A percentile compares a stretch with the other conserved stretches of the same genome.
These are phyloP conservation scores for Corella eumyota DNA, from an alignment of 23 tunicate species.

Conservation along the genomic window DNA sequence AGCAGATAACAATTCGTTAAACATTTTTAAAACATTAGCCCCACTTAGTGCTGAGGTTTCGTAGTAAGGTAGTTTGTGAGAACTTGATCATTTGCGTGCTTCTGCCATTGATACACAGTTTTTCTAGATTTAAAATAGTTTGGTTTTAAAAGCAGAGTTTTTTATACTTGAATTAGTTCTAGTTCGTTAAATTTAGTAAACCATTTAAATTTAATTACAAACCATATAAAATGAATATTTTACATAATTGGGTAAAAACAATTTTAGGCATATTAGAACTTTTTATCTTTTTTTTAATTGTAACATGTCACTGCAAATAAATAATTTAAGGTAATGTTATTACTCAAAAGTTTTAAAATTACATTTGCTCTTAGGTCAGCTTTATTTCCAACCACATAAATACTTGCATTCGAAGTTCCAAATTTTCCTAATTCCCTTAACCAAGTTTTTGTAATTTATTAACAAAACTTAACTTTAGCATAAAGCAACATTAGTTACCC, in stretches of 20 bases:
- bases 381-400: slow-evolving; percentile 78
- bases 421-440: slow-evolving; percentile 47
- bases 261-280: no score
- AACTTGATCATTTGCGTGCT: slow-evolving; percentile 71
- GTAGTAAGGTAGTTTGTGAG: slow-evolving; percentile 51
- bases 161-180: no score
- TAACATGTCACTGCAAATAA: no score
- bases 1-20: slow-evolving; percentile 33
- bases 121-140: slow-evolving; percentile 18
- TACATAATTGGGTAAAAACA: no score
- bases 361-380: slow-evolving; percentile 67
- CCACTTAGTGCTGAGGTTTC: slow-evolving; percentile 87
- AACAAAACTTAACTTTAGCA: neutral
- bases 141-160: no score
- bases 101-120: slow-evolving; percentile 51
- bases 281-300: no score
- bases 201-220: no score
- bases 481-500: no score
- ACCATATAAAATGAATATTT: no score
- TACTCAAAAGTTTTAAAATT: no score
- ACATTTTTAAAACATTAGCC: slow-evolving; percentile 45
- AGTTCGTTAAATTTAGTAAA: no score
- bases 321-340: no score
- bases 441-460: slow-evolving; percentile 43
- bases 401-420: slow-evolving; percentile 39